Evolutionary conservation across 37 sponge, comb jelly and placozoan genomes (phyloP), one percentile per base, ranked within the genome.

Genomic region (Chondrosia reniformis): DNA sequence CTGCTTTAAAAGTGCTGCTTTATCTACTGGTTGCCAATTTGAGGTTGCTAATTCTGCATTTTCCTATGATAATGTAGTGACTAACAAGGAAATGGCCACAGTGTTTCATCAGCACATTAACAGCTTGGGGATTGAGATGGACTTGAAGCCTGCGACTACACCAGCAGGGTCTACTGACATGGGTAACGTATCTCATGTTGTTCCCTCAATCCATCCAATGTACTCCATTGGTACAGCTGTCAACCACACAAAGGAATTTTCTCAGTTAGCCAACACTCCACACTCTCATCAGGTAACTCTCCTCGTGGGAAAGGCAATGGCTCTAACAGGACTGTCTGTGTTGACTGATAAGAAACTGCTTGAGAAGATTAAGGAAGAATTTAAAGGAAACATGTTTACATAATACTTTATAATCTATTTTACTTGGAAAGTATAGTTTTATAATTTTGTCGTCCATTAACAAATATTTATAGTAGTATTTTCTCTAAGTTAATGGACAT

Each of bases 181-280:
- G 88, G 92, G 92, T 1, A 88, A 95, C 75, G 92, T 92, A 33
- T 89, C 92, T 1, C 80, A 88, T 36, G 46, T 77, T 58, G 81
- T 95, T 7, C 96, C 96, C 0, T 77, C 89, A 37, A 92, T 95
- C n/a, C 96, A 95, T 71, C 96, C 96, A 0, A 38, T 43, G 33
- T 95, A 83, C 59, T 36, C 25, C 0, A 88, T 95, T 39, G 89
- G 87, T 3, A 55, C 64, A 34, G 81, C 80, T 40, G 67, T 59
- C 21, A 87, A 85, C 45, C 92, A 95, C 72, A 95, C 87, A 3
- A 79, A 55, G 24, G 89, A 83, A 64, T 95, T 95, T 66, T 74
- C 87, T 36, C 77, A 55, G 34, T 67, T 88, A 30, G 21, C 87
- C 45, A 86, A 91, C 78, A 92, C 79, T 5, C 67, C 79, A 0